Evolutionary conservation across 2,888 invertebrate species (phyloP), one percentile per base, ranked within the genome.

Genomic region (Brenthis hecate): DNA sequence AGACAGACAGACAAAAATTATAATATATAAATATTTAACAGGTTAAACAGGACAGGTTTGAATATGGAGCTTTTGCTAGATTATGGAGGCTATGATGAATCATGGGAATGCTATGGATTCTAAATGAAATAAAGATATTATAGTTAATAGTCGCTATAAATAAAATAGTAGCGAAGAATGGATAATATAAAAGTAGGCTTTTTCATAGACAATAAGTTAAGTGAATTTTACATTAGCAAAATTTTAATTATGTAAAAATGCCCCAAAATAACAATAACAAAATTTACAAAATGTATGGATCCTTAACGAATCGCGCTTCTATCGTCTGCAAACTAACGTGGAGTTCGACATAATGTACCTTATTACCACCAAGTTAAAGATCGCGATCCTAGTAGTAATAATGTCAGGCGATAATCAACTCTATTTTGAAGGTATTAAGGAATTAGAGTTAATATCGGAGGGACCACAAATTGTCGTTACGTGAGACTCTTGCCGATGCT

Each of bases 401-500:
- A 16, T 62, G 62, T n/a, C 19, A 64, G 13, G 53, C 51, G 48
- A 65, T 55, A 65, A 58, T 65, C 57, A 53, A 53, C 72, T 53
- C 58, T 72, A 65, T 65, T 16, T 1, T 62, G 28, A 47, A n/a
- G 1, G 23, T 6, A 43, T 63, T 62, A 68, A 51, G 56, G 58
- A 32, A 32, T 56, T 43, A 58, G 23, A 23, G 70, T 57, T 63
- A 50, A 54, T 48, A 58, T 47, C 32, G 57, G 36, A 43, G 36
- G 55, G 36, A 64, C 70, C 68, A 61, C 72, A 72, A 72, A 72
- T 69, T 66, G 71, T 62, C 68, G 64, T 58, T 64, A 70, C 70
- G 70, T 72, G 72, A 66, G 53, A 56, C 68, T 65, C 65, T 62
- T 65, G 60, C 63, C 55, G 64, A 63, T 66, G 70, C 70, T 70